phyloP scores from a whole-genome alignment of 2,113 vertebrate species.

The Pontoporia blainvillei region DNA sequence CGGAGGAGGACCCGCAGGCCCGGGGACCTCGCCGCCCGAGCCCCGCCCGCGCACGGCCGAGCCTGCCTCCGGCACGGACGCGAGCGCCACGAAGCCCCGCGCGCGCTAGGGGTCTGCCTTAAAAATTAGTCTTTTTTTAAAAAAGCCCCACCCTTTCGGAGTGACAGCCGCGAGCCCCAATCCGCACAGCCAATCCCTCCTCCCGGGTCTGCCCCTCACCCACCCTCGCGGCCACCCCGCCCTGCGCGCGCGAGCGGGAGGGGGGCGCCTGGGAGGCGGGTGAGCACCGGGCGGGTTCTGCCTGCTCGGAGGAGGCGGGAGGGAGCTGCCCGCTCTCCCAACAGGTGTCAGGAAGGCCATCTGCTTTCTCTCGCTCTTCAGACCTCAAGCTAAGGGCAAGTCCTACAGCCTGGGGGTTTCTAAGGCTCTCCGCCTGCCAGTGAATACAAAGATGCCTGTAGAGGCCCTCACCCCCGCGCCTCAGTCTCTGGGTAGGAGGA shows the following conservation, averaged over 20 bases:
- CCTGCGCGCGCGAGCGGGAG: background rate
- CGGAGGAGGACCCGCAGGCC: conserved; percentile 24
- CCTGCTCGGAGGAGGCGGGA: fast-evolving
- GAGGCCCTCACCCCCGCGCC: fast-evolving
- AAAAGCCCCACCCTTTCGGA: conserved; percentile 71
- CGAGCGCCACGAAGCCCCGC: background rate
- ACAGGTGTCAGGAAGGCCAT: conserved; percentile 46
- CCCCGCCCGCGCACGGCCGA: background rate
- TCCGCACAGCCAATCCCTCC: conserved; percentile 60
- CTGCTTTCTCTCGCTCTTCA: background rate
- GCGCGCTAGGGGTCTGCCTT: conserved; percentile 10
- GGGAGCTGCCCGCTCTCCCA: background rate
- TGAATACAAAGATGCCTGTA: fast-evolving
- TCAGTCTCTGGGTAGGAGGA: background rate
- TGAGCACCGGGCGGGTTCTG: fast-evolving
- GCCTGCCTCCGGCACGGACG: background rate
- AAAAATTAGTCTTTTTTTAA: conserved; percentile 14
- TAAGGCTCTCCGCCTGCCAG: background rate
- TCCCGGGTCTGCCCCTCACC: background rate
- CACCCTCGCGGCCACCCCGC: background rate
- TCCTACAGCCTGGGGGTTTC: background rate
- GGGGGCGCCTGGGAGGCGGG: background rate
- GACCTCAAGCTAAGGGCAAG: background rate
- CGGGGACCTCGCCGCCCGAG: background rate
- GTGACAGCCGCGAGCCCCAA: conserved; percentile 73